These are phyloP conservation scores for Sebastes flavidus DNA, from an alignment of 2,797 vertebrate genomes.

Conservation along the genomic window DNA sequence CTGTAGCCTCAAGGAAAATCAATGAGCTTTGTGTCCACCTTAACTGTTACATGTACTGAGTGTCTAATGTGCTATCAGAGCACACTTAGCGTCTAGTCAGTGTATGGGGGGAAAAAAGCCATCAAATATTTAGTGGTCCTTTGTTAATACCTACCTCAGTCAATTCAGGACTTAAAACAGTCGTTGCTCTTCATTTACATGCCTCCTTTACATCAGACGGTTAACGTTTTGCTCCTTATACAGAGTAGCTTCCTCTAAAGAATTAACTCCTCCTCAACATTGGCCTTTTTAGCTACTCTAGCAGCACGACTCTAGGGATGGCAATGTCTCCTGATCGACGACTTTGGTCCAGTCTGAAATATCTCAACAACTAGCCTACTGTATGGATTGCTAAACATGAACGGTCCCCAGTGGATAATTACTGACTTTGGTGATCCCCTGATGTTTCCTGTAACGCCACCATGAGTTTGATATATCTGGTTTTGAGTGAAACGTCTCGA, in stretches of 20 bases:
- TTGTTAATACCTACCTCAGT: background rate
- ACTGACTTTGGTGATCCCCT: background rate
- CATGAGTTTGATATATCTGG: background rate
- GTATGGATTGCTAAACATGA: background rate
- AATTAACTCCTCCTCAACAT: background rate
- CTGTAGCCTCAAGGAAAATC: constrained; percentile 26
- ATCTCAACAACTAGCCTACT: background rate
- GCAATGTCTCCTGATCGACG: background rate
- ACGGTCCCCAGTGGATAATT: background rate
- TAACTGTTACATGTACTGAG: constrained; percentile 1
- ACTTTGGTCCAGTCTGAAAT: background rate
- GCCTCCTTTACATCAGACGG: background rate
- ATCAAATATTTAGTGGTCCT: background rate
- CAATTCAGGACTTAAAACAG: background rate
- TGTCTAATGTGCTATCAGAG: background rate
- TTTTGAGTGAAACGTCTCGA: background rate
- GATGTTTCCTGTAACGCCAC: background rate
- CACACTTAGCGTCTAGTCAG: background rate
- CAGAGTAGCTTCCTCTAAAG: background rate
- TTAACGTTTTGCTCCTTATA: background rate
- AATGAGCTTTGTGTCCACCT: constrained; percentile 14
- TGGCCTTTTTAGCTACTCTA: background rate
- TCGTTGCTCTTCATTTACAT: background rate
- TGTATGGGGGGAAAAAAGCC: background rate
- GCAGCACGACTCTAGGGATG: background rate